Conservation (phyloP, 2,888 invertebrate species). For the Cantharis lateralis region DNA sequence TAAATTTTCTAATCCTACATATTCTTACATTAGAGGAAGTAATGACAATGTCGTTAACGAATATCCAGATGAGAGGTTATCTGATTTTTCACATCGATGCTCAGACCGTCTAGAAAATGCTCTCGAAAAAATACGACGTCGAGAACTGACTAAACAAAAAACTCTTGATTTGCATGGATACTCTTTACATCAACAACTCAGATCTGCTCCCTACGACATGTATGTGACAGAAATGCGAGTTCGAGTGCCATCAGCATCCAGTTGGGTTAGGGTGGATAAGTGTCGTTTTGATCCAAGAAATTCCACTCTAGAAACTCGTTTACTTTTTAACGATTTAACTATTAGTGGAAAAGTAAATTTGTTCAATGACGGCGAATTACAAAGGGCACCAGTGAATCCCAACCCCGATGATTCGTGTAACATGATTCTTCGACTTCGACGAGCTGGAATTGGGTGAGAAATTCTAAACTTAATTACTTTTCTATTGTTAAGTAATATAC, state of each 20-base stretch:
- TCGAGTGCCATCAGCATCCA: constrained; percentile 66
- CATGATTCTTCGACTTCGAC: constrained; percentile 76
- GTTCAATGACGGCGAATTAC: constrained; percentile 54
- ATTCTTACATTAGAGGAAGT: constrained; percentile 47
- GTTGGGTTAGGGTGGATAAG: constrained; percentile 73
- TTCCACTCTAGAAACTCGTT: constrained; percentile 74
- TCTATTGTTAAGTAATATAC: constrained; percentile 10
- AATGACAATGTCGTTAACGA: constrained; percentile 41
- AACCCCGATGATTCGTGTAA: constrained; percentile 64
- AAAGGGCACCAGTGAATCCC: constrained; percentile 52
- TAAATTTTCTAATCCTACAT: constrained; percentile 50
- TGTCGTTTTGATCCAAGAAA: constrained; percentile 77
- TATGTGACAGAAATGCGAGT: constrained; percentile 73
- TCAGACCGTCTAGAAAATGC: constrained; percentile 70
- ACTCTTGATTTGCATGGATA: constrained; percentile 65
- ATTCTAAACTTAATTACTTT: constrained; percentile 1
- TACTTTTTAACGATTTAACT: constrained; percentile 78
- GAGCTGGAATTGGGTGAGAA: constrained; percentile 74
- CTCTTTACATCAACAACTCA: constrained; percentile 66
- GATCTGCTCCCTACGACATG: constrained; percentile 69
- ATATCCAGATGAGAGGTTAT: constrained; percentile 44
- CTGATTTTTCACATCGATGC: constrained; percentile 56
- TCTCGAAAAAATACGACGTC: constrained; percentile 66
- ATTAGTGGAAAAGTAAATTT: constrained; percentile 78
- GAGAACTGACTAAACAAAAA: constrained; percentile 61